These are phyloP conservation scores for Amiota minor DNA, from an alignment of 2,888 invertebrate species.

Conservation along the genomic window DNA sequence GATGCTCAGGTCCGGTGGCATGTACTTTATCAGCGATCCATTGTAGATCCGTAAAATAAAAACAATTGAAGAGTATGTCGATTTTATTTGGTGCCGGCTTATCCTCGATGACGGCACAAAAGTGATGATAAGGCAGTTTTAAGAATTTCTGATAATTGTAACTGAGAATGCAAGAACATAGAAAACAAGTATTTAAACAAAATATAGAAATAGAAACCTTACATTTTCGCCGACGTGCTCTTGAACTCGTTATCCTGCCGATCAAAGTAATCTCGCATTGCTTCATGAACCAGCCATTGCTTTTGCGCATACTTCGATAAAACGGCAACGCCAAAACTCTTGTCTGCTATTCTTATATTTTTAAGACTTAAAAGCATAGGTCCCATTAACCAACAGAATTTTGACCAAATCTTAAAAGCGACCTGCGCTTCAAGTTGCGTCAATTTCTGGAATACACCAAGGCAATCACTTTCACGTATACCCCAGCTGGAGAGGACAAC, in stretches of 20 bases:
- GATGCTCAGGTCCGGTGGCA: conserved; percentile 83
- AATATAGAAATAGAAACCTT: conserved; percentile 36
- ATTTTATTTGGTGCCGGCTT: conserved; percentile 69
- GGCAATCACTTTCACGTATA: conserved; percentile 84
- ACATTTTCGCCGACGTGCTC: conserved; percentile 46
- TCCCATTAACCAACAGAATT: conserved; percentile 74
- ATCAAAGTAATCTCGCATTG: conserved; percentile 67
- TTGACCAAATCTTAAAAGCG: conserved; percentile 72
- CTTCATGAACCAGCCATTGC: conserved; percentile 67
- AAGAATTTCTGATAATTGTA: conserved; percentile 87
- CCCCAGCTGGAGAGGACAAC: conserved; percentile 85
- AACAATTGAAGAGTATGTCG: conserved; percentile 78
- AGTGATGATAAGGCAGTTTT: conserved; percentile 86
- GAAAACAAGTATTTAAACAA: not conserved
- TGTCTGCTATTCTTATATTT: conserved; percentile 71
- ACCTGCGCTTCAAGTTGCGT: conserved; percentile 67
- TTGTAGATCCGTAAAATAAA: conserved; percentile 82
- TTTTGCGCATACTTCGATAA: conserved; percentile 68
- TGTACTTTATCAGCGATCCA: conserved; percentile 88
- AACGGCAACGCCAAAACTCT: conserved; percentile 66
- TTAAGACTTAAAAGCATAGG: conserved; percentile 71
- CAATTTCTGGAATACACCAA: conserved; percentile 69
- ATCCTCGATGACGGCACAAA: conserved; percentile 71
- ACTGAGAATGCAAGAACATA: conserved; percentile 73
- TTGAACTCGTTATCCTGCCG: conserved; percentile 66